Conservation (phyloP, 2,888 invertebrate species). For the Dioctria rufipes region DNA sequence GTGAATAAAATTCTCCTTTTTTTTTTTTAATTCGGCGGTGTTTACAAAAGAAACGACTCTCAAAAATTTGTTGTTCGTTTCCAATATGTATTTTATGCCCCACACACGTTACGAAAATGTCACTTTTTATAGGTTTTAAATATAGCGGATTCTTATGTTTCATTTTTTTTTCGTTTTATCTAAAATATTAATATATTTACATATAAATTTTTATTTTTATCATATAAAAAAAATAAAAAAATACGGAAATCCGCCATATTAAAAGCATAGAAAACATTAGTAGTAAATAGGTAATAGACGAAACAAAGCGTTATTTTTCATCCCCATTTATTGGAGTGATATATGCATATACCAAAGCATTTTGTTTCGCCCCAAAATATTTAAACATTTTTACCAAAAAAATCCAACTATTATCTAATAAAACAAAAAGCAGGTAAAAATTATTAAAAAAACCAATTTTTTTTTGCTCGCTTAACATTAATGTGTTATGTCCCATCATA, state of each 20-base stretch:
- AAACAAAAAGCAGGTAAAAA: neutral
- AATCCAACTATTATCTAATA: constrained; percentile 28
- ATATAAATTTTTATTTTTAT: constrained; percentile 1
- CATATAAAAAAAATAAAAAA: neutral
- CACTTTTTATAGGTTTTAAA: constrained; percentile 60
- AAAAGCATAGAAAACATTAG: constrained; percentile 24
- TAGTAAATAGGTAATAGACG: neutral
- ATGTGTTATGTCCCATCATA: constrained; percentile 8
- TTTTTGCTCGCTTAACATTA: constrained; percentile 8
- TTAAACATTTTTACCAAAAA: constrained; percentile 30
- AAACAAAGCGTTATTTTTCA: constrained; percentile 40
- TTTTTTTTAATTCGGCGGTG: constrained; percentile 17
- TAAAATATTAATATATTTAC: neutral
- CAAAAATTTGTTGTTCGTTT: constrained; percentile 60
- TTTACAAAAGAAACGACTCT: constrained; percentile 57
- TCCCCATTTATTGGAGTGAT: neutral
- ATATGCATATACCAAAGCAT: neutral
- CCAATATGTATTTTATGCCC: constrained; percentile 64
- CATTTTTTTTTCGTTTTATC: neutral
- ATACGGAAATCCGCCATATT: constrained; percentile 38
- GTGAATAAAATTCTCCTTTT: constrained; percentile 6
- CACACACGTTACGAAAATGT: constrained; percentile 69
- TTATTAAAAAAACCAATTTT: constrained; percentile 27
- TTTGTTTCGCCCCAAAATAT: constrained; percentile 50
- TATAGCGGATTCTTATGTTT: constrained; percentile 32